Conservation (phyloP, 2,888 invertebrate species). For the Pyrocoelia pectoralis region DNA sequence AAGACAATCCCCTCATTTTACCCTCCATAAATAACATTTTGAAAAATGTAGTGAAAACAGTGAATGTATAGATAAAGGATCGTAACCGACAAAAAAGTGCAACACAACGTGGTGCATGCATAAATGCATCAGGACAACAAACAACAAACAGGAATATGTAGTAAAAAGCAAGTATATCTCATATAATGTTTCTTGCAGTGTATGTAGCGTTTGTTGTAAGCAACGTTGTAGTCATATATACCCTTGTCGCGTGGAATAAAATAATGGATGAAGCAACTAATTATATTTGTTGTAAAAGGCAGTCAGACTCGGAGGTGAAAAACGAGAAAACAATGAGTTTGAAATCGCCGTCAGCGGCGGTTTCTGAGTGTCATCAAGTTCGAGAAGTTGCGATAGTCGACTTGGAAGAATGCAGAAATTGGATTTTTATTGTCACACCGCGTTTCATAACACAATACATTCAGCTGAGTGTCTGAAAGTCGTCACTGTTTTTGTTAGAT, state of each 20-base stretch:
- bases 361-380: slow-evolving; percentile 41
- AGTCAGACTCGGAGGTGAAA: slow-evolving; percentile 45
- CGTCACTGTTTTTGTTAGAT: slow-evolving; percentile 44
- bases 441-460: slow-evolving; percentile 53
- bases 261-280: slow-evolving; percentile 57
- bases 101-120: slow-evolving; percentile 4
- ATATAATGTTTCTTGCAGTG: slow-evolving; percentile 34
- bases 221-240: slow-evolving; percentile 38
- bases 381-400: slow-evolving; percentile 42
- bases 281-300: slow-evolving; percentile 54
- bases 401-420: slow-evolving; percentile 55
- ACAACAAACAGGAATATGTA: slow-evolving; percentile 19
- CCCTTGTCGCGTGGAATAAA: slow-evolving; percentile 41
- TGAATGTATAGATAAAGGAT: slow-evolving; percentile 13
- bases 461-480: slow-evolving; percentile 43
- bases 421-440: slow-evolving; percentile 58
- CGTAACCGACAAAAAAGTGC: slow-evolving; percentile 13
- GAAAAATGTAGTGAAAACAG: slow-evolving; percentile 14
- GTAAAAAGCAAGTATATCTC: slow-evolving; percentile 27
- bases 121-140: slow-evolving; percentile 18
- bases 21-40: slow-evolving; percentile 11
- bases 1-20: slow-evolving; percentile 8
- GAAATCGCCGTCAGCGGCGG: slow-evolving; percentile 39
- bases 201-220: slow-evolving; percentile 33
- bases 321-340: slow-evolving; percentile 46